Base-by-base conservation (phyloP, 1,140 invertebrate genomes). In the Temnothorax nylanderi region DNA sequence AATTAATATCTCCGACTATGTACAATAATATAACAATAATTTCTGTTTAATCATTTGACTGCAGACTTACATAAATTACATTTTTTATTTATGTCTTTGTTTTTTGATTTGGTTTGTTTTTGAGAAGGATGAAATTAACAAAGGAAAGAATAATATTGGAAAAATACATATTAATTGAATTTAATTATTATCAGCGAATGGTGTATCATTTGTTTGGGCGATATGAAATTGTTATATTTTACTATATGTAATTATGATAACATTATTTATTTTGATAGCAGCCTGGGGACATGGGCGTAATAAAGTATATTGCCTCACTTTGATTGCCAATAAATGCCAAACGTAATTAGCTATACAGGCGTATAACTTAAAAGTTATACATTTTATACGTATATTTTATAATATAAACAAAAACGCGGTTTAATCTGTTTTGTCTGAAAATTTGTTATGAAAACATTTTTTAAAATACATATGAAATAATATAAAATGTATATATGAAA, bases 191-290 rank as follows among this genome's bases (percentile, higher is more conserved):
- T 75, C 26, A 26, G 11, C 11, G 51, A 47, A 16, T 44, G 18
- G 16, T 26, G 26, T 58, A 62, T 75, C n/a, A 60, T 84, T 84
- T 84, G n/a, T 74, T 34, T 58, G 37, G 65, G 1, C 26, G 51
- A 37, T 13, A 26, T 16, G 13, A 37, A 75, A 74, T 75, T 60
- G 69, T 74, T 60, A 2, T 75, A 60, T 84, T 71, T 71, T 32
- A 21, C 64, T 60, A 82, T 44, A 49, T 47, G 69, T 62, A 84
- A 84, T 84, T 84, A 84, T 82, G 51, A 74, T 47, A 72, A 82
- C 69, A 44, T 84, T 84, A 75, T 84, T 84, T 84, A 74, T 84
- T 84, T 84, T 74, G 26, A 84, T 49, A 84, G 41, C n/a, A 62
- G 69, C 69, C 78, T 26, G 47, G 21, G 51, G 65, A 51, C 41